These are phyloP conservation scores for Myodes glareolus DNA, from an alignment of 2,113 vertebrate genomes.

Conservation along the genomic window DNA sequence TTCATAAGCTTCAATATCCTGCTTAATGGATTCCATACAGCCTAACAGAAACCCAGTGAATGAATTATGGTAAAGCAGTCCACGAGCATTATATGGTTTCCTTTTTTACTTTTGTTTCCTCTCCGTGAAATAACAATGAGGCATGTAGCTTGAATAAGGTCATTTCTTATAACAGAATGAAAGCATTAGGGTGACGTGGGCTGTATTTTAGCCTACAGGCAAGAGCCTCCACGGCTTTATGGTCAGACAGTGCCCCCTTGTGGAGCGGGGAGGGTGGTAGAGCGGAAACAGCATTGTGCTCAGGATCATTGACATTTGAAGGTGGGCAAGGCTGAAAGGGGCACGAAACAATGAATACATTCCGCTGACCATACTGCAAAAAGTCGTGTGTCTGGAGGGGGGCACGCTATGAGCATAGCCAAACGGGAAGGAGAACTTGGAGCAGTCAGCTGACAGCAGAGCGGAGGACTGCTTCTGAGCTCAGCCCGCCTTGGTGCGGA, in stretches of 20 bases:
- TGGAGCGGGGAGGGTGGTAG: constrained; percentile 28
- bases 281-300: fast-evolving
- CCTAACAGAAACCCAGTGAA: constrained; percentile 56
- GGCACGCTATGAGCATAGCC: neutral
- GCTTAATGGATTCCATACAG: constrained; percentile 78
- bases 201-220: constrained; percentile 50
- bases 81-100: constrained; percentile 75
- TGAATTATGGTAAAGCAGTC: constrained; percentile 74
- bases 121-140: constrained; percentile 72
- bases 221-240: neutral
- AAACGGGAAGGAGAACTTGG: neutral
- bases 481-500: neutral
- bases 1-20: constrained; percentile 80
- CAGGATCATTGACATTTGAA: neutral
- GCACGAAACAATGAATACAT: neutral
- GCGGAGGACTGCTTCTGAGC: neutral
- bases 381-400: neutral
- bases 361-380: neutral
- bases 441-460: neutral
- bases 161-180: constrained; percentile 71
- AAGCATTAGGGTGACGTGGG: constrained; percentile 57
- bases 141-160: constrained; percentile 62
- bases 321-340: neutral
- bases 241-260: constrained; percentile 75
- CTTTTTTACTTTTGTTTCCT: constrained; percentile 65